Base-by-base conservation (phyloP, 2,888 invertebrate genomes). In the Julus scandinavius region DNA sequence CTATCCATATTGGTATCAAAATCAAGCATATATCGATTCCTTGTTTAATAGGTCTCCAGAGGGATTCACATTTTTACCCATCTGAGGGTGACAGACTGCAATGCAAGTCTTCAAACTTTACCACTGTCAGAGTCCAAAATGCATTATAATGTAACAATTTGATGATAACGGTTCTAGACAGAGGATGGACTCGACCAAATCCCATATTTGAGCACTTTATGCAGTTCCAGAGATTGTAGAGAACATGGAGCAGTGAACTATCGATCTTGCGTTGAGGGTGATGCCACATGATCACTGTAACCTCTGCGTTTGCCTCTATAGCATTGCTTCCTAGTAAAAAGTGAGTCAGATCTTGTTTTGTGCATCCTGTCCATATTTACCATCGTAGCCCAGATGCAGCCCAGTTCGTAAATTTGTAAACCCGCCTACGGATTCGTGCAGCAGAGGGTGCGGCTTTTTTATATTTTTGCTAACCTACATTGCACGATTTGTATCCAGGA, bases 331-430 rank as follows among this genome's bases (percentile, higher is more conserved):
- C 72, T 72, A 20, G 20, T 1, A 6, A 11, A 72, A 72, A 17
- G 29, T 72, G 72, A 72, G 72, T 72, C 72, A 72, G 72, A 72
- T 20, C 20, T 7, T 6, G 54, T 20, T 29, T 72, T n/a, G 5
- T 72, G 72, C 29, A 72, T 72, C 29, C 72, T 72, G 72, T 20
- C 72, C 72, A 20, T 72, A 58, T 58, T 58, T 58, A 58, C 58
- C 58, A 58, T 58, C 5, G 17, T 1, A 58, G 58, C 58, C 58
- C 58, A 58, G 58, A 58, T 58, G 58, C 17, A 54, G n/a, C 63
- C 63, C 29, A 72, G 20, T 2, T 72, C 17, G n/a, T 29, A 72
- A 5, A 1, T 20, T 72, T 7, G 5, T 72, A 72, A 72, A 72
- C 72, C 29, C 72, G 72, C 72, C 72, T 29, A 72, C 72, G 72